Evolutionary conservation across 1,140 invertebrate species (phyloP).

Genomic region (Pentalonia nigronervosa): DNA sequence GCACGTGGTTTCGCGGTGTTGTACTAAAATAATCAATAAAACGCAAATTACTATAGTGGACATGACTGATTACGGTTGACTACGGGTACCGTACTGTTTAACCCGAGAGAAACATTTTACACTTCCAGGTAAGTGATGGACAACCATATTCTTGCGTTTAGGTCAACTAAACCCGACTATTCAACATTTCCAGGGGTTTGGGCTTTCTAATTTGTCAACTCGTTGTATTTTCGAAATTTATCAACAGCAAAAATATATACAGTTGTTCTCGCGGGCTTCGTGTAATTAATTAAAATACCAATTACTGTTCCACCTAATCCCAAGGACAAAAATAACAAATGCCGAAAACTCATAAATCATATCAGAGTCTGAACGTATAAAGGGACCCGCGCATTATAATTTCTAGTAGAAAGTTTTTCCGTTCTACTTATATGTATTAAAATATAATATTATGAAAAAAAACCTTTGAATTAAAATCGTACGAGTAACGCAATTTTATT

Average conservation of each 20-base stretch:
- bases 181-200: neutral
- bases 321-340: slow-evolving; percentile 16
- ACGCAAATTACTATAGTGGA: slow-evolving; percentile 35
- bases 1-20: neutral
- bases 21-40: slow-evolving; percentile 42
- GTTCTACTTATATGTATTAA: neutral
- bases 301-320: neutral
- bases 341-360: neutral
- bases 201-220: slow-evolving; percentile 22
- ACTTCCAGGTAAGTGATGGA: slow-evolving; percentile 12
- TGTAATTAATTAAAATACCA: slow-evolving; percentile 29
- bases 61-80: slow-evolving; percentile 43
- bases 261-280: neutral
- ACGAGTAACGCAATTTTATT: neutral
- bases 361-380: neutral
- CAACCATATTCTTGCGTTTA: neutral
- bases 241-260: neutral
- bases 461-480: neutral
- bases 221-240: slow-evolving; percentile 18
- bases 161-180: slow-evolving; percentile 28
- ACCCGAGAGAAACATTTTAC: slow-evolving; percentile 37
- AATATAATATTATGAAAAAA: neutral
- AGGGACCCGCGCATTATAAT: neutral
- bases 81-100: neutral
- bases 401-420: neutral